phyloP scores from a whole-genome alignment of 2,888 invertebrate species.

The Sesia apiformis region DNA sequence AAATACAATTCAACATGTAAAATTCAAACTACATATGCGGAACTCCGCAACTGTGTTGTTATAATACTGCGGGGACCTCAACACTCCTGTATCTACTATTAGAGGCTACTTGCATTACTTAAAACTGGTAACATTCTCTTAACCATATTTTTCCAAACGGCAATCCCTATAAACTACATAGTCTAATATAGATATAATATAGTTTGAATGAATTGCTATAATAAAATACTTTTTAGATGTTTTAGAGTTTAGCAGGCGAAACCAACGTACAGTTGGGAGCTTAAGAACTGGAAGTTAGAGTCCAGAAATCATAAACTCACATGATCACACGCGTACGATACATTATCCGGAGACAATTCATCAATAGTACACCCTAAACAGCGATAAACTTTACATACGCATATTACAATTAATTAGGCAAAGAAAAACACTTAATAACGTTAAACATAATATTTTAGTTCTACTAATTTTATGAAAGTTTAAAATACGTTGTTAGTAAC shows the following conservation, averaged over 20 bases:
- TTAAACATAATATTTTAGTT: slow-evolving; percentile 42
- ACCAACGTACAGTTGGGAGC: slow-evolving; percentile 42
- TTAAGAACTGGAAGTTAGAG: slow-evolving; percentile 14
- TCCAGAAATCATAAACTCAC: slow-evolving; percentile 42
- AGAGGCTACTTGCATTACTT: slow-evolving; percentile 22
- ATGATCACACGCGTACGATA: slow-evolving; percentile 40
- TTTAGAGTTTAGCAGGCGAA: slow-evolving; percentile 42
- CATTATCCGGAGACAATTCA: slow-evolving; percentile 49
- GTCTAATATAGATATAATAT: slow-evolving; percentile 42
- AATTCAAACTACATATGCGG: background rate
- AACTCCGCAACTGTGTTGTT: too few relatives aligned
- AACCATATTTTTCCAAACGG: slow-evolving; percentile 34
- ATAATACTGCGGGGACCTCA: slow-evolving; percentile 10
- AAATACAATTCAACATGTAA: background rate
- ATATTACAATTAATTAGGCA: slow-evolving; percentile 64
- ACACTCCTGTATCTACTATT: slow-evolving; percentile 17
- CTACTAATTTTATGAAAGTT: slow-evolving; percentile 48
- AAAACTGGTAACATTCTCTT: slow-evolving; percentile 43
- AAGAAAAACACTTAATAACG: slow-evolving; percentile 60
- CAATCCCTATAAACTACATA: slow-evolving; percentile 55
- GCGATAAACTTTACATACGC: slow-evolving; percentile 61
- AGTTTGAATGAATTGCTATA: slow-evolving; percentile 64
- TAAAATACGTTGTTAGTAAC: slow-evolving; percentile 49
- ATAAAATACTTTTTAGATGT: slow-evolving; percentile 44
- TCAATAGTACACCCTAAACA: slow-evolving; percentile 38